Base-by-base conservation (phyloP, 92 coral and sea anemone species). In the Pocillopora grandis region DNA sequence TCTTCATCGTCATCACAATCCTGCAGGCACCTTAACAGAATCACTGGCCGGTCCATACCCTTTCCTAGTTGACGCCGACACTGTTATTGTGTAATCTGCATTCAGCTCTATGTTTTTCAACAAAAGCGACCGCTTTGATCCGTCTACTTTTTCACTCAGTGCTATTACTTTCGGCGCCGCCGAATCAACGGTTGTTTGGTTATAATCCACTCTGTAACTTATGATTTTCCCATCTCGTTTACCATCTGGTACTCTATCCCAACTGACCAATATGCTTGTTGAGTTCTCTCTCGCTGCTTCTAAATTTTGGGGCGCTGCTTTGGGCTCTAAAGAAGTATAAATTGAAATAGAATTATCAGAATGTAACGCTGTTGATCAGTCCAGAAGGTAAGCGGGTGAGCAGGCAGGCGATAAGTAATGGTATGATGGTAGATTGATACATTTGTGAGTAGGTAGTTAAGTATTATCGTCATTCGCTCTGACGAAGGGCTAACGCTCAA, bases 271-370 rank as follows among this genome's bases (percentile, higher is more conserved):
- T 18, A 82, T 70, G 69, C 78, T 82, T 11, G 86, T 10, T 18
- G 86, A 82, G 31, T 79, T 82, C 71, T 72, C 36, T 79, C 60
- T 82, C 35, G 58, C 20, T 14, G 36, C 79, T 10, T 14, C 15
- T 11, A 82, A 10, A 57, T 70, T 59, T 57, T 18, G 23, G 1
- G 86, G 86, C 16, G 79, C 17, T 7, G 69, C 64, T 17, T 9
- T 19, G 12, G 86, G 86, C 12, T 11, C 84, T 67, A 1, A 3
- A 65, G 6, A n/a, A 12, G 7, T 4, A 7, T 33, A 65, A n/a
- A 23, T 23, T 23, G 27, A 65, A 65, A 2, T 21, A 65, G 21
- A 12, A 0, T 14, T 9, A 7, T 66, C 15, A 66, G 27, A n/a
- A 66, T 23, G 2, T 10, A 9, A 23, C 68, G 68, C 70, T 1